These are phyloP conservation scores for Dendrophyllia cribrosa DNA, from an alignment of 64 coral and sea anemone species.

Conservation along the genomic window DNA sequence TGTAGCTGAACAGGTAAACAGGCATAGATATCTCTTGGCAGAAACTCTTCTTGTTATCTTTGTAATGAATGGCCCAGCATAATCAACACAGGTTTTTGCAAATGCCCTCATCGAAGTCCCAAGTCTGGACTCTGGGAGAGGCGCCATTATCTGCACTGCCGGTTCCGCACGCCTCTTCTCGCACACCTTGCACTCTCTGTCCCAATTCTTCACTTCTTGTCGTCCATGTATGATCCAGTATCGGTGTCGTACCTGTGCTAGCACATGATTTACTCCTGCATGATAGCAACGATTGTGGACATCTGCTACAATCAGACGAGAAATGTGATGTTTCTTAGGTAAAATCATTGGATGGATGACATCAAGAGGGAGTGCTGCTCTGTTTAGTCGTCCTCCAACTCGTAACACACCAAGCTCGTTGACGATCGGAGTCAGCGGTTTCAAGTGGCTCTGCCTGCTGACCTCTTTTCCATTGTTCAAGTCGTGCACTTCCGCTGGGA, in stretches of 20 bases:
- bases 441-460: neutral
- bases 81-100: conserved; percentile 11
- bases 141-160: conserved; percentile 27
- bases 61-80: conserved; percentile 17
- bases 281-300: neutral
- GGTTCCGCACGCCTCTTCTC: neutral
- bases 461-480: neutral
- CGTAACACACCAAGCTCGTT: neutral
- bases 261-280: conserved; percentile 46
- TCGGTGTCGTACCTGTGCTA: neutral
- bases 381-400: conserved; percentile 28
- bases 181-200: conserved; percentile 14
- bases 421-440: neutral
- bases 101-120: neutral
- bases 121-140: neutral
- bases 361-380: conserved; percentile 22
- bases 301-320: neutral
- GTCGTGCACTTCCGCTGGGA: neutral
- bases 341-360: neutral
- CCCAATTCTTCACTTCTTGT: conserved; percentile 10
- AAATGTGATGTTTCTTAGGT: conserved; percentile 25
- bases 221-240: conserved; percentile 47
- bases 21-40: conserved; percentile 15
- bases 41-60: conserved; percentile 13
- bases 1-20: conserved; percentile 41